phyloP scores from a whole-genome alignment of 2,113 vertebrate species.

The Pantherophis guttatus region DNA sequence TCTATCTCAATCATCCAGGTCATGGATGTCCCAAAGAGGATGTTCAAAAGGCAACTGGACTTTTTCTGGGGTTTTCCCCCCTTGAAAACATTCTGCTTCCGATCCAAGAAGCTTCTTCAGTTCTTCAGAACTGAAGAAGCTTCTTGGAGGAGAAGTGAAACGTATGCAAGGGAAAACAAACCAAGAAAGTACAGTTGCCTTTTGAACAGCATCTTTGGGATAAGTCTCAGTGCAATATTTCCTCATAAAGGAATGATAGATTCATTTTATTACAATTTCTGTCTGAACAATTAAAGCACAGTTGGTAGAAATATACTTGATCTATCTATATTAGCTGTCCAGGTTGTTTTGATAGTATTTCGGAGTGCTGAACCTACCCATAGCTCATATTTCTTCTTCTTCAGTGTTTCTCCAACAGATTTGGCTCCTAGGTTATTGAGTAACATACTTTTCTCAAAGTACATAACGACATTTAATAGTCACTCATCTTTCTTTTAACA shows the following conservation, averaged over 20 bases:
- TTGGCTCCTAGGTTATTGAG: background rate
- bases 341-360: background rate
- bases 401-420: background rate
- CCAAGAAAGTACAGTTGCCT: background rate
- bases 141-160: background rate
- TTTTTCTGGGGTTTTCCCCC: background rate
- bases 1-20: background rate
- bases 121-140: no score
- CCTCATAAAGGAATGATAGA: background rate
- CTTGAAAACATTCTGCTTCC: background rate
- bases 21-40: background rate
- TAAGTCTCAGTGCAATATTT: background rate
- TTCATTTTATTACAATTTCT: background rate
- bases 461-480: background rate
- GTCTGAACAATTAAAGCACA: background rate
- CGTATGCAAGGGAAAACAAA: background rate
- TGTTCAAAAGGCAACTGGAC: background rate
- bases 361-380: background rate
- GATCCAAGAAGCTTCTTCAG: no score
- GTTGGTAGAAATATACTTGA: background rate
- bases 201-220: background rate
- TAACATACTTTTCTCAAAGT: background rate
- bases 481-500: background rate
- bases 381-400: background rate
- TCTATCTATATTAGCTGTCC: background rate